These are phyloP conservation scores for Pongo pygmaeus DNA, from an alignment of 2,113 vertebrate genomes.

Conservation along the genomic window DNA sequence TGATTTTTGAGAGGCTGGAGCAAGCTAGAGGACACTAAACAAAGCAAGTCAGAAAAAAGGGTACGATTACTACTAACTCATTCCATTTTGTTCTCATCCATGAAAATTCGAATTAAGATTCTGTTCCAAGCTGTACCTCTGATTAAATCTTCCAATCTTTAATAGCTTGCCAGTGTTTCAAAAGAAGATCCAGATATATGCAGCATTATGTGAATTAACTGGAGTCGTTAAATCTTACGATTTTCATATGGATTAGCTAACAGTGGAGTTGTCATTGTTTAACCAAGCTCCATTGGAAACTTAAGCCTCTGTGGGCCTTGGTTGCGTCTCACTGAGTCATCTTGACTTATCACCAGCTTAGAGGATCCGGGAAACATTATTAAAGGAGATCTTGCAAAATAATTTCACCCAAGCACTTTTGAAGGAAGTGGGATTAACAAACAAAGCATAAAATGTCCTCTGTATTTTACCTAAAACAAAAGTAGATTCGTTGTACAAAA, in stretches of 20 bases:
- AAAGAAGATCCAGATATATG: not conserved
- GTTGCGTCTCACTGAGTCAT: not conserved
- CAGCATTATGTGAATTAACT: not conserved
- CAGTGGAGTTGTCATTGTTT: not conserved
- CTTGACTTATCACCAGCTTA: not conserved
- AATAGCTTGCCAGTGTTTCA: not conserved
- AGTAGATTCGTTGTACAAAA: not conserved
- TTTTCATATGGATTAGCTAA: not conserved
- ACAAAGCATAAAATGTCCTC: not conserved
- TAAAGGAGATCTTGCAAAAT: not conserved
- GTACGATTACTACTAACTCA: too few relatives aligned
- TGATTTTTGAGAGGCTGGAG: not conserved
- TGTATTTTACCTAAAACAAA: not conserved
- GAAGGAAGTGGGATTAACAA: not conserved
- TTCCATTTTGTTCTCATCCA: not conserved
- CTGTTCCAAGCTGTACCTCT: not conserved
- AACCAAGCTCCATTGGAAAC: not conserved
- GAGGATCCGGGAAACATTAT: not conserved
- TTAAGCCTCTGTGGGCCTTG: too few relatives aligned
- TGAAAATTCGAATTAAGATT: not conserved
- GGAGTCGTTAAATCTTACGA: not conserved
- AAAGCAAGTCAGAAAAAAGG: not conserved
- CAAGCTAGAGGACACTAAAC: not conserved
- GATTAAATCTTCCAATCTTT: not conserved
- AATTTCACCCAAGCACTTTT: not conserved